These are phyloP conservation scores for Pocillopora meandrina DNA, from an alignment of 92 coral and sea anemone genomes.

Conservation along the genomic window DNA sequence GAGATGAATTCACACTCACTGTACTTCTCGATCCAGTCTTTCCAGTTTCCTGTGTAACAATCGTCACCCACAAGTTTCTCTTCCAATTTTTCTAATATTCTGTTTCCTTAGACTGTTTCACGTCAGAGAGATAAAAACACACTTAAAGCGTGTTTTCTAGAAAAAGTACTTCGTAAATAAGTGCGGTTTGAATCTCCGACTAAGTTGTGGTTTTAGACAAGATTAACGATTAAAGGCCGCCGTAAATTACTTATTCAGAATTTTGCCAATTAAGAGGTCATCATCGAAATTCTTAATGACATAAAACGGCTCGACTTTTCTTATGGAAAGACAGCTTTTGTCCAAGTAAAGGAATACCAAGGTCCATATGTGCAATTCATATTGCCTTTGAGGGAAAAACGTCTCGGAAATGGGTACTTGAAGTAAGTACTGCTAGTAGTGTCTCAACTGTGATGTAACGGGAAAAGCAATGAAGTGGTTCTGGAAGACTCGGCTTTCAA, in stretches of 20 bases:
- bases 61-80: not conserved
- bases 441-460: too few relatives aligned
- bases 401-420: slow-evolving; percentile 2
- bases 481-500: too few relatives aligned
- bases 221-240: slow-evolving; percentile 9
- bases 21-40: too few relatives aligned
- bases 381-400: not conserved
- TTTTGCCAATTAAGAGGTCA: not conserved
- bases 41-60: not conserved
- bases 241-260: not conserved
- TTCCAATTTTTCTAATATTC: not conserved
- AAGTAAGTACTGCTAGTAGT: not conserved
- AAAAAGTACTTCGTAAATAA: not conserved
- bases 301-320: not conserved
- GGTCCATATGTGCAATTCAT: slow-evolving; percentile 7
- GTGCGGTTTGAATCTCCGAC: slow-evolving; percentile 6
- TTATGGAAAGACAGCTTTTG: not conserved
- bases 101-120: not conserved
- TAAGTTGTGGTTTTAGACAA: slow-evolving; percentile 24
- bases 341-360: not conserved
- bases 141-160: not conserved
- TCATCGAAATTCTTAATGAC: not conserved
- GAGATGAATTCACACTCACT: too few relatives aligned
- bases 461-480: not conserved
- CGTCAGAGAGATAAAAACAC: not conserved